Base-by-base conservation (phyloP, 2,888 invertebrate species). In the Volucella zonaria region DNA sequence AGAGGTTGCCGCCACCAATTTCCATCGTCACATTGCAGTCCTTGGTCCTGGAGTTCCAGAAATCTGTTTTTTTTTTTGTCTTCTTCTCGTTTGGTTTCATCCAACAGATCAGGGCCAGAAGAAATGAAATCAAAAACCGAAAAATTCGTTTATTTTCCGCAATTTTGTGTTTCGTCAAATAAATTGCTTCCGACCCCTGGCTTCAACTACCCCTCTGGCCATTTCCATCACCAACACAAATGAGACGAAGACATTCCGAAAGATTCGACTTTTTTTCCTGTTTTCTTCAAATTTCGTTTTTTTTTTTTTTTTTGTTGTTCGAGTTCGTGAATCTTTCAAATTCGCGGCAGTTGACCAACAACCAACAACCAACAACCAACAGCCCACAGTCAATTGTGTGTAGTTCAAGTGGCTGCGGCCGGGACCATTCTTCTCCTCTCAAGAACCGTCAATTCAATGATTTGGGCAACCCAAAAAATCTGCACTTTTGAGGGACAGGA, bases 401-500 rank as follows among this genome's bases (percentile, higher is more conserved):
- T 61, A 52, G 38, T 42, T 54, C 45, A 68, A 61, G 75, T 59
- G 49, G 56, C 31, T 31, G 31, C 6, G 31, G 31, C 31, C 31
- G 31, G 1, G 31, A 31, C n/a, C 47, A 31, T 23, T 62, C 40
- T 42, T 58, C 67, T 31, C 38, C n/a, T 23, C 23, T 42, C n/a
- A 14, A 15, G 51, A 71, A 14, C 47, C 78, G 71, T 58, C 68
- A 75, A 70, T 74, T 91, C 90, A 90, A 82, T 91, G 90, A 89
- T 89, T 90, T 89, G 90, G 90, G 90, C 91, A 89, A 31, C 4
- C 31, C 87, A 61, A 88, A 89, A 90, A 90, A 89, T 90, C 90
- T 90, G 90, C 89, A 89, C 90, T 90, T 91, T 89, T 91, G 90
- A 89, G 88, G 88, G 90, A 90, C 90, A 89, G 87, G 78, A 86